phyloP scores from a whole-genome alignment of 2,888 invertebrate species.

The Pasiphila rectangulata region DNA sequence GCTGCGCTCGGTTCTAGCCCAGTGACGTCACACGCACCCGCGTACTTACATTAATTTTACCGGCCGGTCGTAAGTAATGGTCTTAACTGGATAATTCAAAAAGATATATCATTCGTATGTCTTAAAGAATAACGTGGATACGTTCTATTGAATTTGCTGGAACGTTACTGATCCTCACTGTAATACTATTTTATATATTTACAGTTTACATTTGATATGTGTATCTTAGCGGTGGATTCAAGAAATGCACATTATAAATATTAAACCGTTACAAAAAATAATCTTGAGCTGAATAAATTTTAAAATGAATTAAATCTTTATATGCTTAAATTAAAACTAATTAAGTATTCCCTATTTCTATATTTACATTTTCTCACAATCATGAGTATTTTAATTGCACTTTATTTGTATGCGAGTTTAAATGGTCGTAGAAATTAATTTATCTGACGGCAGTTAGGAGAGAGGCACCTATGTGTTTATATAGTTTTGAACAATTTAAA shows the following conservation, averaged over 20 bases:
- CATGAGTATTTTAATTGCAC: constrained; percentile 80
- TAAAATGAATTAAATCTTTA: constrained; percentile 45
- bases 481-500: no score
- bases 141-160: no score
- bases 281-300: constrained; percentile 36
- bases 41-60: no score
- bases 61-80: no score
- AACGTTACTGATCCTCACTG: no score
- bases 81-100: no score
- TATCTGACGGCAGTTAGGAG: constrained; percentile 51
- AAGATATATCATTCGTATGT: no score
- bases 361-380: constrained; percentile 77
- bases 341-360: constrained; percentile 47
- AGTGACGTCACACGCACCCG: no score
- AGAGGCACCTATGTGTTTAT: no score
- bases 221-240: constrained; percentile 61
- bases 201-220: constrained; percentile 68
- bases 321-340: constrained; percentile 73
- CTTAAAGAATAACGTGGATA: no score
- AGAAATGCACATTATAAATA: constrained; percentile 37
- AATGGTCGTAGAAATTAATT: constrained; percentile 62
- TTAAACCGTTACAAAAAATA: constrained; percentile 38
- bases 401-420: constrained; percentile 71
- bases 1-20: no score
- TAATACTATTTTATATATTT: no score